Percentiles rank a stretch among this genome's conserved stretches.
These are phyloP conservation scores for Drosophila funebris DNA, from an alignment of 1,140 invertebrate species.

Conservation along the genomic window DNA sequence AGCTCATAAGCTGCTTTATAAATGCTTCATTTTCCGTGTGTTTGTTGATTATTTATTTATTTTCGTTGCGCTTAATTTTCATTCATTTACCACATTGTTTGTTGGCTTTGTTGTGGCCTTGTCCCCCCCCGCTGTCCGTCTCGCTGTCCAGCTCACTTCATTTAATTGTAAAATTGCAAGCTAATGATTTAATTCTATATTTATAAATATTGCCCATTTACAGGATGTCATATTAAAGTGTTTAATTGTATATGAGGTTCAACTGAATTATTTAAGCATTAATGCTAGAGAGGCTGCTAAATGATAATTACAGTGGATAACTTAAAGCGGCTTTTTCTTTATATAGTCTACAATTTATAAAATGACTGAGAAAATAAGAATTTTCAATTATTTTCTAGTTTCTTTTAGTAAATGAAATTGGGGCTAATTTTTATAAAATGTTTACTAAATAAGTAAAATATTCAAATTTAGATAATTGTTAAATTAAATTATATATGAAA, in stretches of 20 bases:
- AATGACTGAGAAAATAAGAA: too few species aligned
- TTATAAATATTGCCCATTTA: conserved; percentile 45
- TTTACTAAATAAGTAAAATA: too few species aligned
- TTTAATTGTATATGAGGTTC: conserved; percentile 1
- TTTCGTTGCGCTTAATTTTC: conserved; percentile 65
- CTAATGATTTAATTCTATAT: conserved; percentile 71
- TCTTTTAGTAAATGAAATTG: too few species aligned
- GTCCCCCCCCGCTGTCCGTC: not conserved
- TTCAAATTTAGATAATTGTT: too few species aligned
- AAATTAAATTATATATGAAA: too few species aligned
- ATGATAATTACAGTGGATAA: too few species aligned
- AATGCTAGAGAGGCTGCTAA: not conserved
- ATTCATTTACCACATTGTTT: conserved; percentile 33
- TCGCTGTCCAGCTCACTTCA: not conserved
- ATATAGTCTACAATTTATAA: too few species aligned
- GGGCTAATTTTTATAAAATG: too few species aligned
- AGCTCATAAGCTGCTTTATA: conserved; percentile 64
- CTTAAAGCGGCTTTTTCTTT: too few species aligned
- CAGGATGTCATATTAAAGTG: conserved; percentile 30
- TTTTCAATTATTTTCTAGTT: too few species aligned
- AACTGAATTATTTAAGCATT: not conserved
- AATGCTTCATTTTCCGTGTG: conserved; percentile 62
- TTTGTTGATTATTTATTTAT: conserved; percentile 71
- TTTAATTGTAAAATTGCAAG: conserved; percentile 57
- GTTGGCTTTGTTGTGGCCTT: conserved; percentile 5